A percentile compares a stretch with the other conserved stretches of the same genome.
phyloP scores from a whole-genome alignment of 2,888 invertebrate species.

The Eupithecia vulgata region DNA sequence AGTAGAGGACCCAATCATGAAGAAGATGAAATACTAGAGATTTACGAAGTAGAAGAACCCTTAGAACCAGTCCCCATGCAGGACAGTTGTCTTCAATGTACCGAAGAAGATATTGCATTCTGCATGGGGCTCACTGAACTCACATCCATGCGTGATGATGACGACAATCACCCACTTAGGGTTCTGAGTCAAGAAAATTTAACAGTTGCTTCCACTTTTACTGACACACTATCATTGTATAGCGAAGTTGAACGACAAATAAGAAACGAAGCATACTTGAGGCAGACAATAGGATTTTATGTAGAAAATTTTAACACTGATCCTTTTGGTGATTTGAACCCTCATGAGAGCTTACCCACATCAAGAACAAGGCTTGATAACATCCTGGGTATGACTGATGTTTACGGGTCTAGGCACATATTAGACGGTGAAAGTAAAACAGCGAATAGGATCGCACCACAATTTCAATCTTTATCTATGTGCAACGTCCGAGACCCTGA shows the following conservation, averaged over 20 bases:
- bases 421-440: conserved; percentile 87
- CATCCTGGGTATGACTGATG: conserved; percentile 90
- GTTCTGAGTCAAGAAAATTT: conserved; percentile 96
- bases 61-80: conserved; percentile 93
- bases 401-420: conserved; percentile 91
- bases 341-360: conserved; percentile 77
- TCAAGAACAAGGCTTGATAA: conserved; percentile 89
- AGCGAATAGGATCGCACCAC: conserved; percentile 81
- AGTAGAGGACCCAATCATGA: conserved; percentile 74
- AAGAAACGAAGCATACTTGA: conserved; percentile 85
- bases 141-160: conserved; percentile 86
- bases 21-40: conserved; percentile 90
- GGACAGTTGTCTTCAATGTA: conserved; percentile 94
- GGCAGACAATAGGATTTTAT: conserved; percentile 83
- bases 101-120: conserved; percentile 95
- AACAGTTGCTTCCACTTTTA: conserved; percentile 95
- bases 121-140: conserved; percentile 91
- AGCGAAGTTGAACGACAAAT: conserved; percentile 87
- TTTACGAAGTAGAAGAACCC: conserved; percentile 91
- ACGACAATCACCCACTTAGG: conserved; percentile 92
- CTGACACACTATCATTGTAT: conserved; percentile 87
- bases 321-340: conserved; percentile 68
- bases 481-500: conserved; percentile 88
- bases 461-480: conserved; percentile 88
- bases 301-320: conserved; percentile 78